Conservation (phyloP, 2,888 invertebrate genomes). For the Saturnia japonica region DNA sequence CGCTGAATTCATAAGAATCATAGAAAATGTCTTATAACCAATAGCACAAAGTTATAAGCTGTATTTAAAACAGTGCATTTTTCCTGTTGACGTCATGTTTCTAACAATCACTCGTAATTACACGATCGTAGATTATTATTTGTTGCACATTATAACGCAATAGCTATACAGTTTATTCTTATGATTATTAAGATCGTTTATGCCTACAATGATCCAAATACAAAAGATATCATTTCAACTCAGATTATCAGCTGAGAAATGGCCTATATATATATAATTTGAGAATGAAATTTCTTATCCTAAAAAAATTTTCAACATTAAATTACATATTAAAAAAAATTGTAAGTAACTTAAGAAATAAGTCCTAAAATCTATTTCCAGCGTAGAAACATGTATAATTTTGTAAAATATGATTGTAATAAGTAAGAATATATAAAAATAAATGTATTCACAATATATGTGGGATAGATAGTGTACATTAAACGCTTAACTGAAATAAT, state of each 20-base stretch:
- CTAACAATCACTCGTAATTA: conserved; percentile 10
- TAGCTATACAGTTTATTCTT: neutral
- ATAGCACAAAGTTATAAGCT: conserved; percentile 1
- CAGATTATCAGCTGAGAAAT: too few species aligned
- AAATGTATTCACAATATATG: too few species aligned
- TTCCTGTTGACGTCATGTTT: conserved; percentile 15
- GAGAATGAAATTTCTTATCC: too few species aligned
- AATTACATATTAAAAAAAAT: neutral
- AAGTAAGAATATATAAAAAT: too few species aligned
- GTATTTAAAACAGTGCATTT: conserved; percentile 8
- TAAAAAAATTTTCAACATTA: neutral
- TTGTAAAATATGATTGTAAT: too few species aligned
- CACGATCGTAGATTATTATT: conserved; percentile 11
- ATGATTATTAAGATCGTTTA: neutral
- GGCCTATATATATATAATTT: too few species aligned
- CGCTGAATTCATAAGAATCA: conserved; percentile 17
- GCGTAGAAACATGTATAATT: too few species aligned
- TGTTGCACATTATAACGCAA: conserved; percentile 15
- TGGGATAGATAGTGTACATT: too few species aligned
- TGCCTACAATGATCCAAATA: neutral
- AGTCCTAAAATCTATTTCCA: neutral
- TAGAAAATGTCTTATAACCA: conserved; percentile 11
- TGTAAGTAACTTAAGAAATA: neutral
- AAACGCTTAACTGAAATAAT: too few species aligned
- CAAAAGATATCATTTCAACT: neutral